Evolutionary conservation across 2,797 vertebrate genomes (phyloP), one percentile per base, ranked within the genome.

Genomic region (Streptopelia turtur): DNA sequence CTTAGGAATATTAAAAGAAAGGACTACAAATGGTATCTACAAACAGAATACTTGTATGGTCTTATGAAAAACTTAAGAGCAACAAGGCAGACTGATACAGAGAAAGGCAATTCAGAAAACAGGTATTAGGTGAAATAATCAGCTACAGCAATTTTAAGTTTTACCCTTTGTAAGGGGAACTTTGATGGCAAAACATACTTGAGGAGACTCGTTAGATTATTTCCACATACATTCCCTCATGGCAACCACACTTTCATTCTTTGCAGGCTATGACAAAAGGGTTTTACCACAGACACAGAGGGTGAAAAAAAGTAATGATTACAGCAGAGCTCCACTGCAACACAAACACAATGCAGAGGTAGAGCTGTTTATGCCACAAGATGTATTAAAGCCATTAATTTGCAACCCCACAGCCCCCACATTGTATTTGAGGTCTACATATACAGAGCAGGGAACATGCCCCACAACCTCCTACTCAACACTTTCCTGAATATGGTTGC

Each of bases 201-300:
- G 17, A 87, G 61, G 20, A 45, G 43, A 45, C 45, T 45, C 45
- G 43, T 20, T 45, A 90, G 43, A 74, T 59, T 87, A 81, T 75
- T 90, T 87, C 75, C 75, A 95, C 55, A 87, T 41, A 63, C 23
- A 82, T 55, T 77, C 64, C 61, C 57, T 86, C 53, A 88, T 16
- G 14, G 50, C 88, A 96, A 90, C 45, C 53, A 94, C 72, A 93
- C 33, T 88, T 77, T 71, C 27, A 83, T 53, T 81, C 63, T 92
- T 86, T 76, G 37, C 70, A 92, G 65, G 23, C 30, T 86, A 64
- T 11, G 57, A 68, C 64, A 83, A 13, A 83, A 75, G 6, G 16
- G 33, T 79, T 93, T 88, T 79, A 56, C 68, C 64, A 61, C 57
- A 82, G 52, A 56, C 28, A 17, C 20, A 23, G 52, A 27, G 9